Evolutionary conservation across 2,113 vertebrate species (phyloP).

Genomic region (Trinectes maculatus): DNA sequence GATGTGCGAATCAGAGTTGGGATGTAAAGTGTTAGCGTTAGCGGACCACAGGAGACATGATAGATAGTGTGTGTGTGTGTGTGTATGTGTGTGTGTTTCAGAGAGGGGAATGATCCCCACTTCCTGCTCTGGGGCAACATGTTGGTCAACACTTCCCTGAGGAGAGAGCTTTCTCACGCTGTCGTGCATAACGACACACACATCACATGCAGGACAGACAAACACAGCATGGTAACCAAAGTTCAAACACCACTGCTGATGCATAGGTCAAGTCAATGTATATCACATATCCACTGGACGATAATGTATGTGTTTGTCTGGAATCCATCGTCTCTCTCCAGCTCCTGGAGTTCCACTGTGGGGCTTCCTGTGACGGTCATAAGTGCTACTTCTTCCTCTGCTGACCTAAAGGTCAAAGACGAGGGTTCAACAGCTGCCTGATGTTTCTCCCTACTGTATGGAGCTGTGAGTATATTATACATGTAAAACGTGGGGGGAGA

Average conservation of each 20-base stretch:
- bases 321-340: conserved; percentile 3
- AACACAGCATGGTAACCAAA: too few relatives aligned
- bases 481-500: too few relatives aligned
- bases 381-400: conserved; percentile 40
- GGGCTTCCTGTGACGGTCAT: neutral
- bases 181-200: neutral
- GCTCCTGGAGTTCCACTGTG: conserved; percentile 8
- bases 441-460: too few relatives aligned
- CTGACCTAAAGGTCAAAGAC: conserved; percentile 34
- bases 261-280: too few relatives aligned
- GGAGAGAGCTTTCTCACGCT: conserved; percentile 64
- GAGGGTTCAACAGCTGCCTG: conserved; percentile 45
- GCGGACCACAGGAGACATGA: too few relatives aligned
- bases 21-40: too few relatives aligned
- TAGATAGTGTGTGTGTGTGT: neutral
- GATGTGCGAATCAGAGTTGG: neutral
- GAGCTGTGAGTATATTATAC: too few relatives aligned
- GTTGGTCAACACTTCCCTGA: conserved; percentile 43
- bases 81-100: neutral
- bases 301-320: neutral
- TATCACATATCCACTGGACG: neutral
- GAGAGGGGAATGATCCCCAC: conserved; percentile 9
- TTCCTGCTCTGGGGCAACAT: conserved; percentile 53
- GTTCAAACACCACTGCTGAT: too few relatives aligned
- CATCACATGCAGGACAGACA: neutral